phyloP scores from a whole-genome alignment of 2,113 vertebrate species.

The Trachemys scripta region DNA sequence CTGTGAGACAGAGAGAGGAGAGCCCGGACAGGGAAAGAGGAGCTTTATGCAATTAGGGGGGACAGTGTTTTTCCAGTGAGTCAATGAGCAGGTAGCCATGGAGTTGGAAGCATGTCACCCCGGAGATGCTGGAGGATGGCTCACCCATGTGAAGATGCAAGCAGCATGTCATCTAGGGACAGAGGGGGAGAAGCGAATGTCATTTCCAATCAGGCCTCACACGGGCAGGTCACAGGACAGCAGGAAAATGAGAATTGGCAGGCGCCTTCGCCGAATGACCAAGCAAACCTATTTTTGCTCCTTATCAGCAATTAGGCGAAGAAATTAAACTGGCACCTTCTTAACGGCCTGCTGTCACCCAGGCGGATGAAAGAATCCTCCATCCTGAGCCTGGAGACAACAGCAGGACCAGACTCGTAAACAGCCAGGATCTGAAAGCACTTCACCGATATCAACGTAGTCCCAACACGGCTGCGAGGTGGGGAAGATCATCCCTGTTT shows the following conservation, averaged over 20 bases:
- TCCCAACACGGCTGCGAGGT: not conserved
- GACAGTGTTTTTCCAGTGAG: not conserved
- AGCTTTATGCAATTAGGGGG: not conserved
- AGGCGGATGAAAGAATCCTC: not conserved
- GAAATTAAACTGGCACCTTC: conserved; percentile 62
- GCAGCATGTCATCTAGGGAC: not conserved
- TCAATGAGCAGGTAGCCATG: not conserved
- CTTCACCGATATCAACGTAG: accelerated
- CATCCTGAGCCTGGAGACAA: not conserved
- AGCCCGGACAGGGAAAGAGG: accelerated
- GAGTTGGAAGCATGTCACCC: not conserved
- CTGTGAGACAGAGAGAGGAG: not conserved
- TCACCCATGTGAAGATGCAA: not conserved
- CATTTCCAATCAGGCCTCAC: conserved; percentile 64
- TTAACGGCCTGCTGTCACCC: conserved; percentile 3
- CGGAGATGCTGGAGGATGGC: not conserved
- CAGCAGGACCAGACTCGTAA: accelerated
- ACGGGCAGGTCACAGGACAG: conserved; percentile 44
- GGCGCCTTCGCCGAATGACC: conserved; percentile 46
- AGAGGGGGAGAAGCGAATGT: not conserved
- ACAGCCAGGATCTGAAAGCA: not conserved
- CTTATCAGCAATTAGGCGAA: conserved; percentile 60
- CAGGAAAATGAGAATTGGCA: conserved; percentile 69
- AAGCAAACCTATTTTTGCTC: conserved; percentile 14
- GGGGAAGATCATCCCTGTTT: accelerated